Conservation (phyloP, 2,113 vertebrate genomes). For the Plotosus lineatus region DNA sequence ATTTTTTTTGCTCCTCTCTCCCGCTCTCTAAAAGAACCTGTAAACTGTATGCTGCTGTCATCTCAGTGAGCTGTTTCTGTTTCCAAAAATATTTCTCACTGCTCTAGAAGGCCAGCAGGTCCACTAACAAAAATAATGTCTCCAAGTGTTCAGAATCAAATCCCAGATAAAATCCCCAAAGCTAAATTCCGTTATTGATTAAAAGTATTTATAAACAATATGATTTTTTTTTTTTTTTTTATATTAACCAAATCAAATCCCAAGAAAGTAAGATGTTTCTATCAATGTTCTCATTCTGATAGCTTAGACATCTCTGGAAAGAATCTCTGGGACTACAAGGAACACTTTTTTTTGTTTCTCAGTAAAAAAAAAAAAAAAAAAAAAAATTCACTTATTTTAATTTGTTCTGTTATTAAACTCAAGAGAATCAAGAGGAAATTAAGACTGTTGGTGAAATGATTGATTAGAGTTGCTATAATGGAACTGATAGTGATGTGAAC, state of each 20-base stretch:
- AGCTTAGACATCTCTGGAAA: background rate
- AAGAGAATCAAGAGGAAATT: background rate
- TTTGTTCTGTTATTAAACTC: background rate
- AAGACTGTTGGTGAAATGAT: background rate
- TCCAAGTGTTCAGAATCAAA: slow-evolving; percentile 29
- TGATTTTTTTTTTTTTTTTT: too few relatives aligned
- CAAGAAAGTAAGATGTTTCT: too few relatives aligned
- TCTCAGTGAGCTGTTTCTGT: slow-evolving; percentile 2
- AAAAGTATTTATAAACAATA: background rate
- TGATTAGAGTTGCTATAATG: background rate
- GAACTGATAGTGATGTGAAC: too few relatives aligned
- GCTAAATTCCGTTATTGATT: background rate
- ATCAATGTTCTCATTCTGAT: background rate
- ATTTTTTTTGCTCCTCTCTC: background rate
- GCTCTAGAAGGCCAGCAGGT: slow-evolving; percentile 26
- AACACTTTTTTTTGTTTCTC: background rate
- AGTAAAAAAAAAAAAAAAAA: too few relatives aligned
- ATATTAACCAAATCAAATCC: too few relatives aligned
- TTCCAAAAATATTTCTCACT: slow-evolving; percentile 24
- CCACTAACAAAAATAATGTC: slow-evolving; percentile 43
- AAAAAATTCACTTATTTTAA: too few relatives aligned
- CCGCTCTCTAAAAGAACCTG: background rate
- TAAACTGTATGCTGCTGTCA: slow-evolving; percentile 17
- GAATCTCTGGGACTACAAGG: background rate
- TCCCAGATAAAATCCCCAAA: background rate